Percentiles rank a stretch among this genome's conserved stretches.
Evolutionary conservation across 2,888 invertebrate species (phyloP).

Genomic region (Yponomeuta cagnagella): DNA sequence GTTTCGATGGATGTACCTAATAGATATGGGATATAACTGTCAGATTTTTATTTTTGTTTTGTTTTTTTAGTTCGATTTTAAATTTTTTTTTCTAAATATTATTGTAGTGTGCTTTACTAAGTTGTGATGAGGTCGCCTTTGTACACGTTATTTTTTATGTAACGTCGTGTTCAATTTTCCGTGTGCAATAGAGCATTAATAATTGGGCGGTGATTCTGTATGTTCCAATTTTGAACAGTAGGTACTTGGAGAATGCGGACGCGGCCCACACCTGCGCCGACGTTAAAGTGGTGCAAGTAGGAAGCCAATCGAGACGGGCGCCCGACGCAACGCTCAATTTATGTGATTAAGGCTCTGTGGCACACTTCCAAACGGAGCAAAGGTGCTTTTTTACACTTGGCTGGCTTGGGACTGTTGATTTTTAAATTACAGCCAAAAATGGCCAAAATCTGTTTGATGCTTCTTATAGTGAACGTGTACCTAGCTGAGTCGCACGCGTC

Average conservation of each 20-base stretch:
- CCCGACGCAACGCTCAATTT: not conserved
- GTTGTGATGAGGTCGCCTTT: no score
- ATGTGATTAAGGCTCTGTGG: slow-evolving; percentile 5
- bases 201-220: not conserved
- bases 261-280: slow-evolving; percentile 47
- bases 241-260: slow-evolving; percentile 66
- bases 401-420: not conserved
- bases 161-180: no score
- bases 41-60: no score
- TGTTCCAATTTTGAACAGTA: slow-evolving; percentile 16
- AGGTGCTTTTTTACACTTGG: not conserved
- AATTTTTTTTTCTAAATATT: no score
- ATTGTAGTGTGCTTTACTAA: no score
- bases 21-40: no score
- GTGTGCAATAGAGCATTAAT: not conserved
- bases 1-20: not conserved
- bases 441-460: no score
- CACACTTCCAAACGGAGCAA: not conserved
- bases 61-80: no score
- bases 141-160: no score
- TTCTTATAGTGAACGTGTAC: no score
- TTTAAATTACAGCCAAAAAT: not conserved
- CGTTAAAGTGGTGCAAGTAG: slow-evolving; percentile 40
- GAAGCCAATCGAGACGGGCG: slow-evolving; percentile 36
- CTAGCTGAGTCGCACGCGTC: no score